Percentiles rank a stretch among this genome's conserved stretches.
Conservation (phyloP, 2,113 vertebrate genomes). For the Petrocephalus zakoni region DNA sequence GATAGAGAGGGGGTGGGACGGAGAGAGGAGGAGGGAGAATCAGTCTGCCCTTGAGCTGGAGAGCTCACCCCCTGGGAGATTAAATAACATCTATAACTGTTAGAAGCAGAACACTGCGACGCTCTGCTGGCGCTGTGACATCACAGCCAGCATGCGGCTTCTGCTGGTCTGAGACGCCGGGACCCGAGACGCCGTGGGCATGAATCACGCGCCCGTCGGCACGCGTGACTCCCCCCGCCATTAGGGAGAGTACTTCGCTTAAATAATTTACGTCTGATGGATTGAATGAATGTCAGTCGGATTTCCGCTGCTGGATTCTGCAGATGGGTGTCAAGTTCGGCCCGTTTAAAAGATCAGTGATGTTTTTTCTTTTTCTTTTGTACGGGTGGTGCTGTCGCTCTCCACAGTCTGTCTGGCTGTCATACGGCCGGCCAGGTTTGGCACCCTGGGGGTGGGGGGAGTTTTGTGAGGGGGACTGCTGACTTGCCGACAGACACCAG, state of each 20-base stretch:
- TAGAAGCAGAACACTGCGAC: neutral
- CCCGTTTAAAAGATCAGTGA: neutral
- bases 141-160: neutral
- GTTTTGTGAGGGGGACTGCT: neutral
- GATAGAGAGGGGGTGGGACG: neutral
- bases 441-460: neutral
- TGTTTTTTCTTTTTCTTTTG: neutral
- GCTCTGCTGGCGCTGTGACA: constrained; percentile 23
- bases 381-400: neutral
- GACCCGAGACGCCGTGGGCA: no score
- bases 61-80: constrained; percentile 15
- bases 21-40: neutral
- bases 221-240: neutral
- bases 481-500: neutral
- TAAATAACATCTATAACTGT: constrained; percentile 23
- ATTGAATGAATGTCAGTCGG: neutral
- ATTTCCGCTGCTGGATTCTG: neutral
- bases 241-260: neutral
- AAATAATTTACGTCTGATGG: neutral
- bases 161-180: neutral
- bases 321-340: neutral
- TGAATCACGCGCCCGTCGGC: neutral
- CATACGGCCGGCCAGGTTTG: neutral
- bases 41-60: constrained; percentile 22
- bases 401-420: neutral